A percentile compares a stretch with the other conserved stretches of the same genome.
Evolutionary conservation across 2,888 invertebrate genomes (phyloP).

Genomic region (Coenonympha arcania): DNA sequence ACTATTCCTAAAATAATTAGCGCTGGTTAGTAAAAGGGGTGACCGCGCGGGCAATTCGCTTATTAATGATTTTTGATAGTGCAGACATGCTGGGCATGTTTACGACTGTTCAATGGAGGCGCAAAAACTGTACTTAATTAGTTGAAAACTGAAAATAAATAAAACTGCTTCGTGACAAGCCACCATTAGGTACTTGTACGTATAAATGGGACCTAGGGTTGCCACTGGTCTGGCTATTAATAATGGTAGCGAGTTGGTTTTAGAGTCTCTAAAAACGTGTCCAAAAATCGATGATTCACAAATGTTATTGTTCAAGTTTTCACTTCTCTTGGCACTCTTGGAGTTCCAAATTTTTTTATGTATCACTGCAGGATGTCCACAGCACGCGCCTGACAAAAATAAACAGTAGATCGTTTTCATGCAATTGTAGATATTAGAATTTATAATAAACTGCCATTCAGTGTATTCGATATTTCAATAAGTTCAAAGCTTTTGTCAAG

Average conservation of each 20-base stretch:
- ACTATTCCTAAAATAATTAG: neutral
- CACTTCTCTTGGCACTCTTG: no score
- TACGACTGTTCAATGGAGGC: constrained; percentile 20
- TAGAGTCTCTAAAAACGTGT: no score
- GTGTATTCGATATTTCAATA: no score
- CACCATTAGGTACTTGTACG: constrained; percentile 35
- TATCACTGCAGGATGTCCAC: neutral
- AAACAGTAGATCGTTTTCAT: no score
- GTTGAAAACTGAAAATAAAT: constrained; percentile 31
- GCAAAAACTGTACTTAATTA: constrained; percentile 29
- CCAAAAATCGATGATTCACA: no score
- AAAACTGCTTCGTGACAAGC: constrained; percentile 36
- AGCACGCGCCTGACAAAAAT: no score
- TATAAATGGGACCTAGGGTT: neutral
- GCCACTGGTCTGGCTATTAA: no score
- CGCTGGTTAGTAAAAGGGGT: neutral
- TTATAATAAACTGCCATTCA: no score
- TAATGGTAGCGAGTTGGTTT: no score
- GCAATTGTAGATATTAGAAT: no score
- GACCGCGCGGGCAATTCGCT: neutral
- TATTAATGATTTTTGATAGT: constrained; percentile 20
- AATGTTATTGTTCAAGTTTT: no score
- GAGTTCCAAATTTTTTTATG: neutral
- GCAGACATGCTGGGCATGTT: constrained; percentile 23
- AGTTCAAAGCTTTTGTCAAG: no score